Conservation (phyloP, 2,797 vertebrate species). For the Poecilia wingei region DNA sequence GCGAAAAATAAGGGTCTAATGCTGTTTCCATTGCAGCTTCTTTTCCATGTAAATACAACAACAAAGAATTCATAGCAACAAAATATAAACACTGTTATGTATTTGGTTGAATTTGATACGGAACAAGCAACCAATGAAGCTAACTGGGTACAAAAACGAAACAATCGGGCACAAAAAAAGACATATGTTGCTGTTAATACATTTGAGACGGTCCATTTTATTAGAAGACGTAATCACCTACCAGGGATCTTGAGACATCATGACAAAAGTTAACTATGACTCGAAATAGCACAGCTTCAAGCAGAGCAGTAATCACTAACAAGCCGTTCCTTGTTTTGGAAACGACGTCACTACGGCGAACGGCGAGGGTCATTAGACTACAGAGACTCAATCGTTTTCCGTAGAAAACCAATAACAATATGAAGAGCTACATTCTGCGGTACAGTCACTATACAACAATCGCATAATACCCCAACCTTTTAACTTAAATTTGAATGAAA, state of each 20-base stretch:
- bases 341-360: conserved; percentile 64
- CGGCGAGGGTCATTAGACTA: conserved; percentile 1
- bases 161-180: not conserved
- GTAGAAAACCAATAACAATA: not conserved
- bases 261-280: conserved; percentile 7
- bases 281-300: conserved; percentile 8
- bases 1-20: not conserved
- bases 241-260: conserved; percentile 80
- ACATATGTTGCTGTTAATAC: not conserved
- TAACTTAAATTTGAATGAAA: not conserved
- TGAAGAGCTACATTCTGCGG: not conserved
- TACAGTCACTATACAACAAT: not conserved
- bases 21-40: not conserved
- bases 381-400: not conserved
- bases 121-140: conserved; percentile 36
- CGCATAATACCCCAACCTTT: not conserved
- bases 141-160: conserved; percentile 8
- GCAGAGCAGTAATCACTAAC: conserved; percentile 27
- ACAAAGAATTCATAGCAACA: not conserved
- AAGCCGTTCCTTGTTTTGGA: conserved; percentile 67
- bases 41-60: not conserved
- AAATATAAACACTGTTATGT: not conserved
- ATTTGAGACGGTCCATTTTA: too few species aligned
- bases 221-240: conserved; percentile 32
- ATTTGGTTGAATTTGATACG: not conserved